These are phyloP conservation scores for Epicauta chinensis DNA, from an alignment of 1,140 invertebrate genomes.

Conservation along the genomic window DNA sequence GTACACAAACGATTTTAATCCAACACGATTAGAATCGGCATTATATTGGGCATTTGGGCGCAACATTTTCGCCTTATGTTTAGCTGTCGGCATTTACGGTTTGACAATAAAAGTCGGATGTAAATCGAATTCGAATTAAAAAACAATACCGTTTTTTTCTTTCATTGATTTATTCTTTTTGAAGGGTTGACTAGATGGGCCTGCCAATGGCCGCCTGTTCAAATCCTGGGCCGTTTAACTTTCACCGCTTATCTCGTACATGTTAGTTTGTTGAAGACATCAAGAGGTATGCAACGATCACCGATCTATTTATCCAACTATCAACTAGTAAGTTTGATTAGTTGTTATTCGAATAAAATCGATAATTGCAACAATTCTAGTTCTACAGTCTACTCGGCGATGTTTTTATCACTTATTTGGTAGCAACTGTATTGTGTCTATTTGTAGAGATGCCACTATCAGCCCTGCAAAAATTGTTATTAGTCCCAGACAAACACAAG, in stretches of 20 bases:
- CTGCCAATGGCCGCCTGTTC: conserved; percentile 18
- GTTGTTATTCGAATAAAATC: neutral
- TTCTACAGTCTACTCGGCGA: conserved; percentile 21
- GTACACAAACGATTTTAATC: conserved; percentile 19
- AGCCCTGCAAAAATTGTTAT: conserved; percentile 29
- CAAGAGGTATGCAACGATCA: conserved; percentile 9
- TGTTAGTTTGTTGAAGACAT: neutral
- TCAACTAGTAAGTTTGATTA: conserved; percentile 16
- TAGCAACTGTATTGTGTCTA: conserved; percentile 24
- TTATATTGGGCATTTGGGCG: conserved; percentile 30
- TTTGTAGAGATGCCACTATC: conserved; percentile 31
- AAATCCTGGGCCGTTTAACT: conserved; percentile 25
- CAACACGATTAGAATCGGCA: conserved; percentile 20
- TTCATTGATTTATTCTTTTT: neutral
- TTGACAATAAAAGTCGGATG: conserved; percentile 29
- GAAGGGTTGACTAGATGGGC: conserved; percentile 24
- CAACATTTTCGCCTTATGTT: conserved; percentile 27
- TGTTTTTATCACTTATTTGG: conserved; percentile 20
- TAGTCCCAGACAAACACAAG: no score
- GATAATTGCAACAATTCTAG: conserved; percentile 11
- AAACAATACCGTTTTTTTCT: neutral
- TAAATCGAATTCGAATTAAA: conserved; percentile 15
- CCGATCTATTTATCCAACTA: conserved; percentile 17
- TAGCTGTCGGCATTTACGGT: conserved; percentile 27
- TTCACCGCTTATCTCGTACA: conserved; percentile 29